These are phyloP conservation scores for Drosophila seguyi DNA, from an alignment of 1,140 invertebrate genomes.

Conservation along the genomic window DNA sequence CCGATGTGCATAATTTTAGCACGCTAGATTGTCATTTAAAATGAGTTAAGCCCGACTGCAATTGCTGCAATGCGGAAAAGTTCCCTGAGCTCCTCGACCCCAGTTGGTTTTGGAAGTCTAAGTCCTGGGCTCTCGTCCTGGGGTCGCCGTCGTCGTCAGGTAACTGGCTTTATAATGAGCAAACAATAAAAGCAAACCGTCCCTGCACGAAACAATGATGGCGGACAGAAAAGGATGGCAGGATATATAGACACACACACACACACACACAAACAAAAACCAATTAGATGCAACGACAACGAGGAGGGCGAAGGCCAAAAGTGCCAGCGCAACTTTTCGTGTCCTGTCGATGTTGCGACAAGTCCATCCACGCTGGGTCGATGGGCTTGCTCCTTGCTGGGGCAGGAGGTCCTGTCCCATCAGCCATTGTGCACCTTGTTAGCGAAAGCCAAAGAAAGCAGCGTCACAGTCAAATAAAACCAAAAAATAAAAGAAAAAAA, in stretches of 20 bases:
- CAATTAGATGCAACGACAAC: conserved; percentile 67
- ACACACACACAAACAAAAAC: conserved; percentile 60
- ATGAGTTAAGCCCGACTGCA: conserved; percentile 73
- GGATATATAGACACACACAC: conserved; percentile 6
- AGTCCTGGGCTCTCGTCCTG: conserved; percentile 21
- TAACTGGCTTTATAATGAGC: conserved; percentile 75
- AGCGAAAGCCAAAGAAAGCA: conserved; percentile 44
- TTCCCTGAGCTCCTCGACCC: conserved; percentile 22
- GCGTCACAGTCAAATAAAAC: conserved; percentile 17
- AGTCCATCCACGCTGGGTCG: conserved; percentile 28
- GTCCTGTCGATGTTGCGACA: conserved; percentile 77
- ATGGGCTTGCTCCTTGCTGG: not conserved
- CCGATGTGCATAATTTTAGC: conserved; percentile 75
- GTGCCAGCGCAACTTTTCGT: conserved; percentile 67
- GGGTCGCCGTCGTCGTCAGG: conserved; percentile 44
- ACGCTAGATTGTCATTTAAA: conserved; percentile 84
- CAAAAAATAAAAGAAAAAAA: not conserved
- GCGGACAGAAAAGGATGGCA: conserved; percentile 7
- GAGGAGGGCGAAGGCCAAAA: conserved; percentile 41
- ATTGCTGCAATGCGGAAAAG: conserved; percentile 77
- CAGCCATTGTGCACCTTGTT: conserved; percentile 73
- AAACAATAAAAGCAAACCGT: conserved; percentile 82
- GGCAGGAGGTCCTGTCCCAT: conserved; percentile 10
- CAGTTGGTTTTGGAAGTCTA: conserved; percentile 12
- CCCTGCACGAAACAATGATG: conserved; percentile 71